Evolutionary conservation across 2,797 vertebrate species (phyloP), one percentile per base, ranked within the genome.

Genomic region (Karalla daura): DNA sequence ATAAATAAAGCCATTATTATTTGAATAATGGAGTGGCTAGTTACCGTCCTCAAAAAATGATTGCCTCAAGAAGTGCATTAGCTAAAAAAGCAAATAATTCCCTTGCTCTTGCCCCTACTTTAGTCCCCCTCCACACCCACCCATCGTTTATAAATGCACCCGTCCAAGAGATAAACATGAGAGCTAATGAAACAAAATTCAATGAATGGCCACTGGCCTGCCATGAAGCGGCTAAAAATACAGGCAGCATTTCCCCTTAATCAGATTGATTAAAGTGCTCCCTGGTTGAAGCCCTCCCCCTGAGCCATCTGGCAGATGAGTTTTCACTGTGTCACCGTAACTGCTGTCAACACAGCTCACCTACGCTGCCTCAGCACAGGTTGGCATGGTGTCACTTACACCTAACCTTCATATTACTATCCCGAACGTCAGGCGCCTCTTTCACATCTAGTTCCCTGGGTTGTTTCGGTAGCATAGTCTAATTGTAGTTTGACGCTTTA

Each of bases 191-290:
- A 80, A 83, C 83, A 69, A 83, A 90, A 91, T 88, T 84, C 89
- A 89, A 91, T 89, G 89, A 91, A 90, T 89, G 88, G 75, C 77
- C 71, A 83, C 76, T 81, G 86, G 78, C 40, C 84, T 84, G 85
- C 79, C 76, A 63, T 78, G 74, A 80, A 86, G 89, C 52, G 69
- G 90, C 91, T 92, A 93, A 92, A 92, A 93, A 93, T 93, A 93
- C 88, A 88, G 79, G 65, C 86, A 83, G 85, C 90, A 93, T 92
- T 91, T 91, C 88, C 88, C 89, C 85, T 78, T 91, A 92, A 93
- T 93, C 89, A 90, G 87, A 93, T 92, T 93, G 90, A 91, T 93
- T 89, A 90, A 91, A 92, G 86, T 91, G 78, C 81, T 88, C 89
- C 75, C 39, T 87, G 86, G 83, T 79, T 85, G 80, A 85, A 72